phyloP scores from a whole-genome alignment of 2,888 invertebrate genomes.

The Monochamus alternatus region DNA sequence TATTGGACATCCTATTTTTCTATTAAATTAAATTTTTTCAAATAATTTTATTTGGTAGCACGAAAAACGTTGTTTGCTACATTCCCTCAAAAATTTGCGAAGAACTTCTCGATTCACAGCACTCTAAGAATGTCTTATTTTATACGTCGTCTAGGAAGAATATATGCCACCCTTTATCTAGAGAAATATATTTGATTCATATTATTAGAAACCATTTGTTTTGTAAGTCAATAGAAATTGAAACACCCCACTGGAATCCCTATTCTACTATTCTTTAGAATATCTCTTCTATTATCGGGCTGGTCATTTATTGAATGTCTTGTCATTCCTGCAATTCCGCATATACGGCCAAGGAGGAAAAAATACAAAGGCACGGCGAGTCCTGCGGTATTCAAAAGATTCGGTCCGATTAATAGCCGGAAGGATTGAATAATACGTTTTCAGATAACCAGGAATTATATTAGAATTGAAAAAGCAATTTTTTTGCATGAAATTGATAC shows the following conservation, averaged over 20 bases:
- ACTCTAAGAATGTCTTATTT: not conserved
- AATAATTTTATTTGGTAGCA: too few species aligned
- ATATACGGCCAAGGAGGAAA: not conserved
- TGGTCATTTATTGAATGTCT: conserved; percentile 2
- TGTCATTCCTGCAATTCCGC: conserved; percentile 10
- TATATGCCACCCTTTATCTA: not conserved
- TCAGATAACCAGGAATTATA: not conserved
- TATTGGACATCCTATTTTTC: too few species aligned
- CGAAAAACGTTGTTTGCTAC: too few species aligned
- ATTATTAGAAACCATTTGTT: conserved; percentile 6
- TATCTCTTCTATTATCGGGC: conserved; percentile 4
- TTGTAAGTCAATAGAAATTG: not conserved
- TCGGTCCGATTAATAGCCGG: not conserved
- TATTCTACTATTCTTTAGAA: conserved; percentile 2
- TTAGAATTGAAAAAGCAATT: too few species aligned
- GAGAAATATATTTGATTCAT: not conserved
- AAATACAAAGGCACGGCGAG: not conserved
- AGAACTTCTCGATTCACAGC: not conserved
- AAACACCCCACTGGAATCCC: not conserved
- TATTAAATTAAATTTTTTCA: too few species aligned
- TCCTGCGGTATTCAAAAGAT: conserved; percentile 1
- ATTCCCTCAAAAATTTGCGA: too few species aligned
- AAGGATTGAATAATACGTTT: conserved; percentile 11
- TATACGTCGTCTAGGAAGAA: not conserved
- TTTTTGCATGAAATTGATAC: too few species aligned